Evolutionary conservation across 1,140 invertebrate species (phyloP).

Genomic region (Leptonema lineaticorne): DNA sequence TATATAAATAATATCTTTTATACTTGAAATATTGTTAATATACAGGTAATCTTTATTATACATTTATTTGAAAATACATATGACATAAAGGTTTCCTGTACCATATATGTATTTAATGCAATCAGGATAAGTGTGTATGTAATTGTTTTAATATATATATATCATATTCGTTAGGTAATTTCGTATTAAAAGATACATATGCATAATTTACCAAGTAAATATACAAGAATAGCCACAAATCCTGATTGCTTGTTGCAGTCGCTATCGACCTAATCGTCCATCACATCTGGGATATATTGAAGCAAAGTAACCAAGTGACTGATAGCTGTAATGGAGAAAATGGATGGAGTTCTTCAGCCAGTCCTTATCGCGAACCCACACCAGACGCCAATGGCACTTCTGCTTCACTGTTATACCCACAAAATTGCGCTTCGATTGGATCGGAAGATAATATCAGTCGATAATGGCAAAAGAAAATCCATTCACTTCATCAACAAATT

Average conservation of each 20-base stretch:
- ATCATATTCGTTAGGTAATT: neutral
- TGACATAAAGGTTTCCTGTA: no score
- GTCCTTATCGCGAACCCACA: neutral
- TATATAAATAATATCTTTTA: neutral
- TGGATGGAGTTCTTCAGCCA: constrained; percentile 41
- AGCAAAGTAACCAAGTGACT: constrained; percentile 58
- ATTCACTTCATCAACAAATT: neutral
- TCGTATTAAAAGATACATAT: neutral
- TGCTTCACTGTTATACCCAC: constrained; percentile 24
- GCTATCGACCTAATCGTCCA: constrained; percentile 98
- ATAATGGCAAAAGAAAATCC: constrained; percentile 17
- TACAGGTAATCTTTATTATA: no score
- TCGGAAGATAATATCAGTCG: constrained; percentile 55
- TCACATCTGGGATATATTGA: constrained; percentile 94
- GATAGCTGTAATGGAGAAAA: constrained; percentile 37
- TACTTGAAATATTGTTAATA: no score
- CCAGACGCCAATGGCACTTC: neutral
- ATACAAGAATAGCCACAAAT: constrained; percentile 21
- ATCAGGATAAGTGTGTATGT: constrained; percentile 10
- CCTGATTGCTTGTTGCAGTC: constrained; percentile 73
- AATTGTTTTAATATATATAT: no score
- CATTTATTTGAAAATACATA: no score
- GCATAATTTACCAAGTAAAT: constrained; percentile 5
- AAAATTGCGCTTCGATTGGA: constrained; percentile 30
- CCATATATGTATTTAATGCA: neutral